Percentiles rank a stretch among this genome's conserved stretches.
phyloP scores from a whole-genome alignment of 2,113 vertebrate genomes.

The Chionis minor region DNA sequence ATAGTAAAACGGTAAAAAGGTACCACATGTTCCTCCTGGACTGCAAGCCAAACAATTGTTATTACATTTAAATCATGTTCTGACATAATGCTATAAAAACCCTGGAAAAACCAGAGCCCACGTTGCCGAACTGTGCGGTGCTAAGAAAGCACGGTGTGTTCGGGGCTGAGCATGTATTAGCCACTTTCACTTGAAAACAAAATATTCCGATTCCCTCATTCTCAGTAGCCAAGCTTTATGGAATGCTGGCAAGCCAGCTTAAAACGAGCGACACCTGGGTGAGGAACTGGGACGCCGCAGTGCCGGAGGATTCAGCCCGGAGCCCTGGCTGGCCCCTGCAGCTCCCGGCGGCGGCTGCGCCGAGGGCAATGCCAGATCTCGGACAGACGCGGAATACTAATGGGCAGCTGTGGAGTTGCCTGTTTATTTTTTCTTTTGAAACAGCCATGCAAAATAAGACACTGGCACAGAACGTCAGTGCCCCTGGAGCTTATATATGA shows the following conservation, averaged over 20 bases:
- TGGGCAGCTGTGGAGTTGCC: conserved; percentile 16
- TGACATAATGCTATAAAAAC: conserved; percentile 1
- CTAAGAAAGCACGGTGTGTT: neutral
- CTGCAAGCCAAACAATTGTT: conserved; percentile 15
- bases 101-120: neutral
- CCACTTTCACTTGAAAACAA: neutral
- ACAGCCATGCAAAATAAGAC: conserved; percentile 4
- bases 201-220: neutral
- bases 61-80: conserved; percentile 28
- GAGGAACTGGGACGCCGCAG: neutral
- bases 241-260: neutral
- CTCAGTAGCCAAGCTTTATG: neutral
- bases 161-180: neutral
- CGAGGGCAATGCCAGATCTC: neutral
- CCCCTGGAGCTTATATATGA: neutral
- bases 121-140: neutral
- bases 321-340: neutral
- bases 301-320: neutral
- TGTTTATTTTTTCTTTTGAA: conserved; percentile 9
- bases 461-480: neutral
- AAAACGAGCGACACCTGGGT: neutral
- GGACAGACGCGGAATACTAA: neutral
- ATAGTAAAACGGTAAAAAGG: conserved; percentile 3
- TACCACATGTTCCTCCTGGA: neutral
- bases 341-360: neutral